These are phyloP conservation scores for Neosilurus mollespiculum DNA, from an alignment of 2,797 vertebrate species.

Conservation along the genomic window DNA sequence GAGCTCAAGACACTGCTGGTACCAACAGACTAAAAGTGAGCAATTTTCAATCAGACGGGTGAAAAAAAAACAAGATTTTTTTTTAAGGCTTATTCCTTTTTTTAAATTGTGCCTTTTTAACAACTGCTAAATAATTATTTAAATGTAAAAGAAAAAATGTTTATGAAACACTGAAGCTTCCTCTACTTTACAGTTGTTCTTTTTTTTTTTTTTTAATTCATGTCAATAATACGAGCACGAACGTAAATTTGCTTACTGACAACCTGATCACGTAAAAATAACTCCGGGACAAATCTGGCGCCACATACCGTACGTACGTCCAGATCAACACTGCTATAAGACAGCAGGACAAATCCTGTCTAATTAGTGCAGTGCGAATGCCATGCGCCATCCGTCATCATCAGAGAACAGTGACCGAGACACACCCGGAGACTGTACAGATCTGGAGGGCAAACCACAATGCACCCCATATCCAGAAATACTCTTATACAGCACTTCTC, in stretches of 20 bases:
- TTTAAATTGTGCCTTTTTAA: background rate
- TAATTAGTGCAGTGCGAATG: conserved; percentile 43
- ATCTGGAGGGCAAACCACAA: conserved; percentile 29
- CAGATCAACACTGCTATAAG: conserved; percentile 27
- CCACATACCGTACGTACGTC: conserved; percentile 5
- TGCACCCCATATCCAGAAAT: conserved; percentile 45
- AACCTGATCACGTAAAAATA: conserved; percentile 44
- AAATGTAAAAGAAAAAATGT: background rate
- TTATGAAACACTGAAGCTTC: background rate
- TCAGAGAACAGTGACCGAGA: conserved; percentile 28
- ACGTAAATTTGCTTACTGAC: conserved; percentile 2
- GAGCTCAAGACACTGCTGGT: conserved; percentile 44
- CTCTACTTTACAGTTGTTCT: background rate
- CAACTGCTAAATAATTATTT: background rate
- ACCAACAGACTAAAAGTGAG: conserved; percentile 45
- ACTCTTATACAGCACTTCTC: conserved; percentile 29
- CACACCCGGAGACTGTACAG: conserved; percentile 29
- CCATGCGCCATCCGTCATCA: conserved; percentile 48
- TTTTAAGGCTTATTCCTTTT: background rate
- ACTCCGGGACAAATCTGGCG: conserved; percentile 33
- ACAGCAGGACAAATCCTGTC: conserved; percentile 45
- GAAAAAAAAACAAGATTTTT: background rate
- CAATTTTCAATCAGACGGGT: background rate
- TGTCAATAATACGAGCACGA: background rate
- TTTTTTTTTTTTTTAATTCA: background rate